Evolutionary conservation across 2,888 invertebrate species (phyloP).

Genomic region (Gymnoscelis rufifasciata): DNA sequence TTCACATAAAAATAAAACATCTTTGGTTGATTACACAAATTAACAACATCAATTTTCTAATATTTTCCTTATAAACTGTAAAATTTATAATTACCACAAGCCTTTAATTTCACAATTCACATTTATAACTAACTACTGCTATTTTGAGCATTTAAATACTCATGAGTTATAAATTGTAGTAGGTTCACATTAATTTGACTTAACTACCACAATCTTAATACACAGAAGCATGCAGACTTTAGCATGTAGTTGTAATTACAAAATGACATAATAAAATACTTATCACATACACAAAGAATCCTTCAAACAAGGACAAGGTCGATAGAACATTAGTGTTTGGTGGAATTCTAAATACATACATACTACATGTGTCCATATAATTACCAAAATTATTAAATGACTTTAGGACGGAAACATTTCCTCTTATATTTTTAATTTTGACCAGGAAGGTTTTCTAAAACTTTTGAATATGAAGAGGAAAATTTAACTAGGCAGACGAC

Average conservation of each 20-base stretch:
- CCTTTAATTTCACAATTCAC: constrained; percentile 58
- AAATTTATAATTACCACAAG: constrained; percentile 58
- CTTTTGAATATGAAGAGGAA: constrained; percentile 16
- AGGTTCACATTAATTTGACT: constrained; percentile 44
- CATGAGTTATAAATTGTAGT: constrained; percentile 36
- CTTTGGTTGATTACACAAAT: constrained; percentile 73
- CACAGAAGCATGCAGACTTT: constrained; percentile 47
- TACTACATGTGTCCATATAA: constrained; percentile 32
- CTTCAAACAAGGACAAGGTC: constrained; percentile 41
- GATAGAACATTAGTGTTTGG: constrained; percentile 26
- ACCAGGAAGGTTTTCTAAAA: constrained; percentile 18
- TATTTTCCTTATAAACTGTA: constrained; percentile 34
- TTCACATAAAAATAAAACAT: constrained; percentile 73
- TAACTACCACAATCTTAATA: constrained; percentile 37
- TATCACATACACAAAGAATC: constrained; percentile 36
- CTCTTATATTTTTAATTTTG: constrained; percentile 37
- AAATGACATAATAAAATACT: constrained; percentile 35
- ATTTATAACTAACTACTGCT: constrained; percentile 40
- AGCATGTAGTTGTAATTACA: constrained; percentile 31
- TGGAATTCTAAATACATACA: constrained; percentile 44
- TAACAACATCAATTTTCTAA: constrained; percentile 66
- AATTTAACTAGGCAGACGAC: constrained; percentile 25
- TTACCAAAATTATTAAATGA: constrained; percentile 67
- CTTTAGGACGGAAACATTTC: constrained; percentile 76
- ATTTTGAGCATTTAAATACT: constrained; percentile 56